Conservation (phyloP, 1,140 invertebrate genomes). For the Apis florea region DNA sequence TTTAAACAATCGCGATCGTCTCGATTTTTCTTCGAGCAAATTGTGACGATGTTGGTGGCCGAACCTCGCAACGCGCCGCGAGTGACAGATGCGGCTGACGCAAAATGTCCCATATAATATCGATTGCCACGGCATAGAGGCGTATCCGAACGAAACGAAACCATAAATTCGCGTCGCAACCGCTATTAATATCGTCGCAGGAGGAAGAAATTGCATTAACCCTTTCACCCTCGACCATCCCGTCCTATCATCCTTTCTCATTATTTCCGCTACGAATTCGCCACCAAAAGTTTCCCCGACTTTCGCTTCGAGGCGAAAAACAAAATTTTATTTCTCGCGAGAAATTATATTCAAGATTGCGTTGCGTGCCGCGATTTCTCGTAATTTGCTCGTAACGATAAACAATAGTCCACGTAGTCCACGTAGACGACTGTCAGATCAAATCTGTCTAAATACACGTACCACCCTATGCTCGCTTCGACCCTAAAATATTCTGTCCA, state of each 20-base stretch:
- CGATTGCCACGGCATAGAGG: conserved; percentile 52
- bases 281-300: no score
- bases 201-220: conserved; percentile 17
- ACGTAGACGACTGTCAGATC: no score
- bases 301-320: no score
- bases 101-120: conserved; percentile 67
- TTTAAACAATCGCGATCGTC: no score
- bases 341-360: no score
- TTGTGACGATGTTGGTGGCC: conserved; percentile 34
- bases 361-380: no score
- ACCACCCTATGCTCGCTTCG: conserved; percentile 15
- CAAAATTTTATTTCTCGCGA: no score
- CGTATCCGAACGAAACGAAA: conserved; percentile 51
- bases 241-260: conserved; percentile 22
- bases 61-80: conserved; percentile 46
- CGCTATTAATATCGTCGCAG: conserved; percentile 54
- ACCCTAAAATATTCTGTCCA: conserved; percentile 45
- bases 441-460: no score
- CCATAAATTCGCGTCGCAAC: conserved; percentile 55
- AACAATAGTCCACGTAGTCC: no score
- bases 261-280: conserved; percentile 29
- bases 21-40: conserved; percentile 8
- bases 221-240: neutral
- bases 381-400: no score
- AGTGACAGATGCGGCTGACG: conserved; percentile 65